Conservation (phyloP, 2,888 invertebrate species). For the Hoplodrina ambigua region DNA sequence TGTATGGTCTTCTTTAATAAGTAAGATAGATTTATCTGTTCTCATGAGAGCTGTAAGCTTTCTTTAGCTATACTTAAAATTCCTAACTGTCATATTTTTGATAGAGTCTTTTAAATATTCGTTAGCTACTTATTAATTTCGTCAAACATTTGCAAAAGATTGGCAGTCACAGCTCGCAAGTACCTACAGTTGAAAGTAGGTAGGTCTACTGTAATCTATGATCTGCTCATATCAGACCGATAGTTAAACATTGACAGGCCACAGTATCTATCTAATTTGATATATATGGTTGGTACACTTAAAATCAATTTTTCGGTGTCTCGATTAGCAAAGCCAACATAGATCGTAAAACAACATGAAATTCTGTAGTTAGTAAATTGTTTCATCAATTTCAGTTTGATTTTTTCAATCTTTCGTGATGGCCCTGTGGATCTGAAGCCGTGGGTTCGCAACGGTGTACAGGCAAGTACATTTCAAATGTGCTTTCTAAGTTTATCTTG, state of each 20-base stretch:
- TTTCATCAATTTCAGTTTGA: no score
- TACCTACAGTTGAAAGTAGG: background rate
- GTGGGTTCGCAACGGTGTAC: no score
- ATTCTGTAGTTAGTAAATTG: no score
- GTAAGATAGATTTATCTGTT: background rate
- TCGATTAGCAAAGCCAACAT: background rate
- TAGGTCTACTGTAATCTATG: constrained; percentile 10
- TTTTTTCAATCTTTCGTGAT: no score
- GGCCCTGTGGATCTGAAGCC: no score
- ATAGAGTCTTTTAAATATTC: no score
- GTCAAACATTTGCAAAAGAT: no score
- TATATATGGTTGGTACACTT: constrained; percentile 9
- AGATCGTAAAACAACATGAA: constrained; percentile 1
- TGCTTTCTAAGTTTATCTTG: no score
- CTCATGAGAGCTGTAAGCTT: background rate
- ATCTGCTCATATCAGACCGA: background rate
- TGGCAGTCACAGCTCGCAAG: no score
- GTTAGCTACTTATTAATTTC: no score
- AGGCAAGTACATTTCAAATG: no score
- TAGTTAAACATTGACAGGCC: background rate
- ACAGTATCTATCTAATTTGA: background rate
- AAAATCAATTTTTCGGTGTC: background rate
- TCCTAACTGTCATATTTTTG: background rate
- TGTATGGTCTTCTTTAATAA: constrained; percentile 14
- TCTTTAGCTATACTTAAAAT: background rate